Percentiles rank a stretch among this genome's conserved stretches.
phyloP scores from a whole-genome alignment of 1,140 invertebrate genomes.

The Ridgeia piscesae region DNA sequence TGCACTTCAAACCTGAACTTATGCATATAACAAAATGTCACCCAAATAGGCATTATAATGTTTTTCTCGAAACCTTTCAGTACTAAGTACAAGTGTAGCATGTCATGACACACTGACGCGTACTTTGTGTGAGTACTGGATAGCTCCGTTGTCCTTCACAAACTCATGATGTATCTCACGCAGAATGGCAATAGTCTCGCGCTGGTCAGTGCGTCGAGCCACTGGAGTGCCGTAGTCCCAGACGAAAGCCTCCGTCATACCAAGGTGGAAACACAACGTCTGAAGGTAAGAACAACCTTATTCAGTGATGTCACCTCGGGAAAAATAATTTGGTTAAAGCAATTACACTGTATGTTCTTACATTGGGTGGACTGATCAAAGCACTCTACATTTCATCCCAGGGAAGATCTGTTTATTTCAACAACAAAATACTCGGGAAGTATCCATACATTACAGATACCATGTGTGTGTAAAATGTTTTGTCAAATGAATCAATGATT shows the following conservation, averaged over 20 bases:
- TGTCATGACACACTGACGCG: not conserved
- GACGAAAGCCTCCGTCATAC: slow-evolving; percentile 59
- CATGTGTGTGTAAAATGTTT: too few relatives aligned
- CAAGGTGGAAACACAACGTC: slow-evolving; percentile 61
- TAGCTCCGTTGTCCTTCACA: slow-evolving; percentile 54
- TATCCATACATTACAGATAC: too few relatives aligned
- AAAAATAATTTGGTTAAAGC: not conserved
- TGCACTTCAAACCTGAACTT: too few relatives aligned
- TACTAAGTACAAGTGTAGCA: not conserved
- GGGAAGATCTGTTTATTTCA: too few relatives aligned
- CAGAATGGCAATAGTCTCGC: slow-evolving; percentile 53
- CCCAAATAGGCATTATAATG: too few relatives aligned
- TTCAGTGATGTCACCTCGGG: not conserved
- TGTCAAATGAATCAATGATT: not conserved
- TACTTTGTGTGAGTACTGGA: slow-evolving; percentile 60
- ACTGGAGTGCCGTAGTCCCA: slow-evolving; percentile 55
- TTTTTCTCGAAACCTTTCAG: not conserved
- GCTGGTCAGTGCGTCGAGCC: slow-evolving; percentile 43
- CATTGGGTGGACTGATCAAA: not conserved
- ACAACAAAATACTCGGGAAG: too few relatives aligned
- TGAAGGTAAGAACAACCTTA: slow-evolving; percentile 35
- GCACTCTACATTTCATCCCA: too few relatives aligned
- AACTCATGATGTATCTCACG: slow-evolving; percentile 59
- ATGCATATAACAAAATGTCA: too few relatives aligned
- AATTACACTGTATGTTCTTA: not conserved